phyloP scores from a whole-genome alignment of 2,113 vertebrate species.

The Notothenia coriiceps region DNA sequence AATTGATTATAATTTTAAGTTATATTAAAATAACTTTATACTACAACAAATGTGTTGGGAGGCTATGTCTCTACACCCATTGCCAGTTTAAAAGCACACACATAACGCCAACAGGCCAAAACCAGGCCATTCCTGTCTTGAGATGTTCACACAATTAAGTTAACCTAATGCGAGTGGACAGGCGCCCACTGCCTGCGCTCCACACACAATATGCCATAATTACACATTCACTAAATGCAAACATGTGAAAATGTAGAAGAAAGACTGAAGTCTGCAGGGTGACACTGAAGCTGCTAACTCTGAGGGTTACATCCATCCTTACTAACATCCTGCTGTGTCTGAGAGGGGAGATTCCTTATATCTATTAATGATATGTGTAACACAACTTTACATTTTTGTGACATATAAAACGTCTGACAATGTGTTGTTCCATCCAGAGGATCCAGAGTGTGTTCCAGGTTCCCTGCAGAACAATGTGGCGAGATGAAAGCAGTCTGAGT shows the following conservation, averaged over 20 bases:
- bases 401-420: neutral
- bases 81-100: constrained; percentile 11
- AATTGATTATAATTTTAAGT: too few relatives aligned
- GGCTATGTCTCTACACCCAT: neutral
- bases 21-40: neutral
- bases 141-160: constrained; percentile 72
- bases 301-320: neutral
- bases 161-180: constrained; percentile 77
- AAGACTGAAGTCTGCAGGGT: constrained; percentile 18
- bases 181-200: constrained; percentile 58
- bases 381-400: neutral
- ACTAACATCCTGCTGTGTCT: neutral
- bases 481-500: neutral
- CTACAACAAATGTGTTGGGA: neutral
- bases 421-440: too few relatives aligned
- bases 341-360: neutral
- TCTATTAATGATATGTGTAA: neutral
- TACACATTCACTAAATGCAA: constrained; percentile 81
- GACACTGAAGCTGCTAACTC: constrained; percentile 15
- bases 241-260: constrained; percentile 72
- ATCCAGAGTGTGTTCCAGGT: neutral
- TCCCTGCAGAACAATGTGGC: neutral
- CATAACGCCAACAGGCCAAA: constrained; percentile 42
- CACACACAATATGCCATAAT: constrained; percentile 76
- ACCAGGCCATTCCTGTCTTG: constrained; percentile 44